Evolutionary conservation across 2,113 vertebrate species (phyloP).

Genomic region (Tretioscincus oriximinensis): DNA sequence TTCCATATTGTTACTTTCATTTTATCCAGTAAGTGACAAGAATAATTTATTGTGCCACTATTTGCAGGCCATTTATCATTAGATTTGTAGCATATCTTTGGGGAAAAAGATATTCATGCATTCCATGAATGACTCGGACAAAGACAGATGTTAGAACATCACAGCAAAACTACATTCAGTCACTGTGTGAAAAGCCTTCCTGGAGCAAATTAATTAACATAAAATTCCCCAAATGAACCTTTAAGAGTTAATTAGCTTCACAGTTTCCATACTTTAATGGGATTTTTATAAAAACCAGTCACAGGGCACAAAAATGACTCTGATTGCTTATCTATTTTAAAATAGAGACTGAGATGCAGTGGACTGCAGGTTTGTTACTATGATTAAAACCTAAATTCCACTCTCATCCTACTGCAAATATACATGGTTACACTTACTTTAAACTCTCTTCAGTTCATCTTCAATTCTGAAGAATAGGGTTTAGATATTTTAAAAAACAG

Average conservation of each 20-base stretch:
- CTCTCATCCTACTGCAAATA: too few species aligned
- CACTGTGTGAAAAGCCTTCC: conserved; percentile 3
- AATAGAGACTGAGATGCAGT: background rate
- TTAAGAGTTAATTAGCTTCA: conserved; percentile 40
- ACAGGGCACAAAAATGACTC: conserved; percentile 36
- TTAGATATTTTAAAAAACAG: too few species aligned
- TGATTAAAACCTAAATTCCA: too few species aligned
- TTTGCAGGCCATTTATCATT: conserved; percentile 11
- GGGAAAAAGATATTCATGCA: background rate
- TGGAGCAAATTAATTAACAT: conserved; percentile 43
- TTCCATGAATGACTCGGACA: background rate
- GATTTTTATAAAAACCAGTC: conserved; percentile 48
- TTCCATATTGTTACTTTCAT: background rate
- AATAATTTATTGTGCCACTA: conserved; percentile 20
- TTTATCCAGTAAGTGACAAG: conserved; percentile 3
- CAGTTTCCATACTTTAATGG: conserved; percentile 42
- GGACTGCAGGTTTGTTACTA: conserved; percentile 14
- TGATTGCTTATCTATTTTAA: conserved; percentile 36
- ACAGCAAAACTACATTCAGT: background rate
- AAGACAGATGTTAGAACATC: conserved; percentile 8
- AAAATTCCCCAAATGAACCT: conserved; percentile 24
- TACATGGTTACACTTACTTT: too few species aligned
- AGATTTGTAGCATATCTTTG: background rate
- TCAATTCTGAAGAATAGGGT: too few species aligned
- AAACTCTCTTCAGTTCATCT: too few species aligned